phyloP scores from a whole-genome alignment of 2,888 invertebrate species.

The Rhogogaster chlorosoma region DNA sequence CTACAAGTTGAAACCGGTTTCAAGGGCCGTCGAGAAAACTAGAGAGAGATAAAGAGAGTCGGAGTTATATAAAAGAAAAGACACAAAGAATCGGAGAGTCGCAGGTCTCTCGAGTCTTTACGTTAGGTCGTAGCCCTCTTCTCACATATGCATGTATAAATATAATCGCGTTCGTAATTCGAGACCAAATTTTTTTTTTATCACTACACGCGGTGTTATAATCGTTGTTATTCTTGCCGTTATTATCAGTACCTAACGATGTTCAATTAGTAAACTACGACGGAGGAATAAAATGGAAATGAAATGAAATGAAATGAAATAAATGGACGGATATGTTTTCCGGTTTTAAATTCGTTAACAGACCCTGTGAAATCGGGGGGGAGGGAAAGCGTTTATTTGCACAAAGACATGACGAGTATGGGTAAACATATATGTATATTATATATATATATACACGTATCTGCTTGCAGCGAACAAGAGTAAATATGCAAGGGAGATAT shows the following conservation, averaged over 20 bases:
- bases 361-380: background rate
- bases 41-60: background rate
- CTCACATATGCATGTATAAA: background rate
- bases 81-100: background rate
- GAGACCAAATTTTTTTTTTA: background rate
- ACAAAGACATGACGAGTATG: slow-evolving; percentile 19
- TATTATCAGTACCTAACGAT: background rate
- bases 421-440: no score
- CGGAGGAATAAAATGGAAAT: no score
- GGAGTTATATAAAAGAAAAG: background rate
- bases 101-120: background rate
- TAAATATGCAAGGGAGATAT: background rate
- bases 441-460: background rate
- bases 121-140: background rate
- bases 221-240: background rate
- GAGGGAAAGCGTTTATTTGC: slow-evolving; percentile 28
- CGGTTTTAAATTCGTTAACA: slow-evolving; percentile 27
- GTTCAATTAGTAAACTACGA: background rate
- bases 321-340: background rate
- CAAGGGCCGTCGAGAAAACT: background rate
- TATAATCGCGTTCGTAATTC: background rate
- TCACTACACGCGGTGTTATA: background rate
- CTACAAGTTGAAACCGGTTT: background rate
- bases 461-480: background rate
- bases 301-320: no score